Percentiles rank a stretch among this genome's conserved stretches.
Evolutionary conservation across 2,113 vertebrate genomes (phyloP).

Genomic region (Tupaia tana): DNA sequence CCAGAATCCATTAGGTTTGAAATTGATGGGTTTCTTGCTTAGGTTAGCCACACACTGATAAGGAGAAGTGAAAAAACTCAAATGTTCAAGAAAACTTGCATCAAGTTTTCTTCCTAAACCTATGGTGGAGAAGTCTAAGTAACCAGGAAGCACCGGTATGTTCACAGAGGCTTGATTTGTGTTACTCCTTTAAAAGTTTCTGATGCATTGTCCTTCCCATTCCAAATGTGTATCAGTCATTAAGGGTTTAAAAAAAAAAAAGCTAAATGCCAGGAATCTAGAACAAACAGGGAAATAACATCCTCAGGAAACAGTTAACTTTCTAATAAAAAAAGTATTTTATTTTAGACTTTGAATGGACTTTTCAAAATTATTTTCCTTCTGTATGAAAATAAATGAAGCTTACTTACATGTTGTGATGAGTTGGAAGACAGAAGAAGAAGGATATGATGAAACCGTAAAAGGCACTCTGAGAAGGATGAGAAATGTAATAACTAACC

Average conservation of each 20-base stretch:
- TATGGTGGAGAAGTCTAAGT: neutral
- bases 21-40: neutral
- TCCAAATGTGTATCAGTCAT: neutral
- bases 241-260: neutral
- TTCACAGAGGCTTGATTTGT: neutral
- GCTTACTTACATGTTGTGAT: neutral
- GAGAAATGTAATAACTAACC: conserved; percentile 21
- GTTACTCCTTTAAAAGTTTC: neutral
- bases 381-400: conserved; percentile 20
- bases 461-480: conserved; percentile 25
- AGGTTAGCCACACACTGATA: neutral
- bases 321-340: neutral
- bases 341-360: neutral
- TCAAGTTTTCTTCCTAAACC: neutral
- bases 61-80: neutral
- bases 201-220: neutral
- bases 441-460: conserved; percentile 15
- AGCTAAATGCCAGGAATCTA: neutral
- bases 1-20: neutral
- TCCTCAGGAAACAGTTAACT: neutral
- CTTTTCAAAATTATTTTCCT: neutral
- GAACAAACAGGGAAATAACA: neutral
- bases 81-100: neutral
- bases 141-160: neutral
- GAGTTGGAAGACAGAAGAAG: conserved; percentile 40